Conservation (phyloP, 64 coral and sea anemone species). For the Acropora yongei region DNA sequence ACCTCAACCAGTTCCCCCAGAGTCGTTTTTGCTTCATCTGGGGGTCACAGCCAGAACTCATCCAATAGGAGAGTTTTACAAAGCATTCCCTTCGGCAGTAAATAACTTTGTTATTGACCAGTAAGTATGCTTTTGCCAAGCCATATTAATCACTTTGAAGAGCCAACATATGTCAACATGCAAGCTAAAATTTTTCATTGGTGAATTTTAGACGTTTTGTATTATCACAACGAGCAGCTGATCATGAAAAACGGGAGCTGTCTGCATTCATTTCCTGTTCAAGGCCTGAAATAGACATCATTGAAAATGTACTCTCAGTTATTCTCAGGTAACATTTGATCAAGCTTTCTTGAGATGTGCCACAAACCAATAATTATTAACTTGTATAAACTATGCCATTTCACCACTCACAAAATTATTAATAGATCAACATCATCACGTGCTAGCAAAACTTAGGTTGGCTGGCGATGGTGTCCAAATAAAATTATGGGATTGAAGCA, state of each 20-base stretch:
- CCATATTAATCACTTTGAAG: too few relatives aligned
- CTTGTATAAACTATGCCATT: too few relatives aligned
- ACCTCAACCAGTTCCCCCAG: constrained; percentile 76
- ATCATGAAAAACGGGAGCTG: constrained; percentile 75
- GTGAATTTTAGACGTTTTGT: constrained; percentile 67
- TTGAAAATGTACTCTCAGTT: constrained; percentile 87
- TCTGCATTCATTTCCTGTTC: constrained; percentile 84
- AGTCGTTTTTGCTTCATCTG: constrained; percentile 90
- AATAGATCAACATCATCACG: too few relatives aligned
- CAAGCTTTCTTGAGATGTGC: not conserved
- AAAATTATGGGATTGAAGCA: too few relatives aligned
- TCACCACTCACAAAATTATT: too few relatives aligned
- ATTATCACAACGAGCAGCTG: constrained; percentile 52
- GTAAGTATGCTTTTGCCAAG: constrained; percentile 24
- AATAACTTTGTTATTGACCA: constrained; percentile 83
- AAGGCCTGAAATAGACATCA: constrained; percentile 64
- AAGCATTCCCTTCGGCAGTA: constrained; percentile 58
- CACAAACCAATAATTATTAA: too few relatives aligned
- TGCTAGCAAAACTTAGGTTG: too few relatives aligned
- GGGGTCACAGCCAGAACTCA: constrained; percentile 86
- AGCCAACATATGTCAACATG: too few relatives aligned
- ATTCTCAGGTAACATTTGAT: constrained; percentile 82
- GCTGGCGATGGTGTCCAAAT: too few relatives aligned
- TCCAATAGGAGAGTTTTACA: constrained; percentile 72
- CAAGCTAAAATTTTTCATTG: not conserved